Conservation (phyloP, 2,888 invertebrate genomes). For the Coenonympha arcania region DNA sequence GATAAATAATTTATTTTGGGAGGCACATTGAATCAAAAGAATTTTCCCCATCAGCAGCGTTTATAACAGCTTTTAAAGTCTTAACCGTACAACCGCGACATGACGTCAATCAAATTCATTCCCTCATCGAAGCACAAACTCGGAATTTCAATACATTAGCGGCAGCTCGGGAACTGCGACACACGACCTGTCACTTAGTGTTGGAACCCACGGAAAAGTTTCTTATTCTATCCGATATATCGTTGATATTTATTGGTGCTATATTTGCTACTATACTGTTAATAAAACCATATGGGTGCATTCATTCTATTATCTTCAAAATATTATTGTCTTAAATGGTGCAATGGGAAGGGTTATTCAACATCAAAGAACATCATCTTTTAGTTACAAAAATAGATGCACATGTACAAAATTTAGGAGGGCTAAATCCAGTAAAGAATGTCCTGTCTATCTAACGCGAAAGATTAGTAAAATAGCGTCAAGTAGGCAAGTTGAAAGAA, state of each 20-base stretch:
- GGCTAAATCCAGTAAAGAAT: too few relatives aligned
- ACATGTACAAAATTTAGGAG: too few relatives aligned
- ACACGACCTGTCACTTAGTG: conserved; percentile 43
- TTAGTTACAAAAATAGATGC: too few relatives aligned
- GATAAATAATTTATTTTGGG: too few relatives aligned
- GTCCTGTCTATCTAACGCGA: too few relatives aligned
- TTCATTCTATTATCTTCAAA: too few relatives aligned
- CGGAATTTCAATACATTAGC: conserved; percentile 41
- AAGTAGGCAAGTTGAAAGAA: too few relatives aligned
- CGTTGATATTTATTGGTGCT: conserved; percentile 4
- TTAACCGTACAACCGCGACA: background rate
- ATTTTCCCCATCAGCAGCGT: background rate
- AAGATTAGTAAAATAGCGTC: too few relatives aligned
- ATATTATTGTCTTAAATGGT: too few relatives aligned
- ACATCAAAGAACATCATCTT: too few relatives aligned
- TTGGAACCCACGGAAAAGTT: conserved; percentile 4
- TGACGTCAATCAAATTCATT: conserved; percentile 28
- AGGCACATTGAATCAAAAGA: too few relatives aligned
- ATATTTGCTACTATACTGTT: background rate
- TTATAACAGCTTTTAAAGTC: conserved; percentile 16
- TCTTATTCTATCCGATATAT: conserved; percentile 10
- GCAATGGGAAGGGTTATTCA: too few relatives aligned
- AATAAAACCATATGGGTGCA: background rate
- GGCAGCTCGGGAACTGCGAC: conserved; percentile 32
- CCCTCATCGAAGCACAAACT: conserved; percentile 24